Evolutionary conservation across 1,140 invertebrate species (phyloP).

Genomic region (Drosophila pallidifrons): DNA sequence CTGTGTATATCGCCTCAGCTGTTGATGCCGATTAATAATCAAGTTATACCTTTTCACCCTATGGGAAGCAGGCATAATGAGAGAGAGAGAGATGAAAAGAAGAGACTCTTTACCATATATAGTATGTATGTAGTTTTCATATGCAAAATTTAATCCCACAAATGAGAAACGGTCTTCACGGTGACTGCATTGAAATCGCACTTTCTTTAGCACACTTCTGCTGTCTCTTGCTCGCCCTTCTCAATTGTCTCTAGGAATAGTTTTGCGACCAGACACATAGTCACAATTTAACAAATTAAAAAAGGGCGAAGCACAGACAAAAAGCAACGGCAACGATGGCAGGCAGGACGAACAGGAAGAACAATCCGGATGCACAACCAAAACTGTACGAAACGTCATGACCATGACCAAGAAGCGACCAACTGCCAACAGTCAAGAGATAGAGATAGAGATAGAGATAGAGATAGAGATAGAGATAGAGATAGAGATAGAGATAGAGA

Average conservation of each 20-base stretch:
- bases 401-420: constrained; percentile 48
- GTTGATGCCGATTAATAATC: too few relatives aligned
- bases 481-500: too few relatives aligned
- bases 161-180: constrained; percentile 60
- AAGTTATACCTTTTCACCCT: too few relatives aligned
- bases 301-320: constrained; percentile 37
- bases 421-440: neutral
- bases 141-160: constrained; percentile 79
- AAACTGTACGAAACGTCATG: constrained; percentile 44
- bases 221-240: constrained; percentile 8
- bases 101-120: constrained; percentile 1
- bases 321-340: neutral
- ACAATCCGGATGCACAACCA: constrained; percentile 56
- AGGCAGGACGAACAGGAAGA: constrained; percentile 26
- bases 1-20: too few relatives aligned
- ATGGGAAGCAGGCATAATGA: neutral
- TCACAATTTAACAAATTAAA: constrained; percentile 81
- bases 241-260: constrained; percentile 15
- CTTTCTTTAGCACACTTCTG: constrained; percentile 9
- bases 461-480: too few relatives aligned
- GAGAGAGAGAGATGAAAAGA: neutral
- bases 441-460: too few relatives aligned
- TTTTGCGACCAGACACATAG: constrained; percentile 64
- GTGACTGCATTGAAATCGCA: constrained; percentile 43
- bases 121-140: constrained; percentile 45